Evolutionary conservation across 2,113 vertebrate species (phyloP), one percentile per base, ranked within the genome.

Genomic region (Fukomys damarensis): DNA sequence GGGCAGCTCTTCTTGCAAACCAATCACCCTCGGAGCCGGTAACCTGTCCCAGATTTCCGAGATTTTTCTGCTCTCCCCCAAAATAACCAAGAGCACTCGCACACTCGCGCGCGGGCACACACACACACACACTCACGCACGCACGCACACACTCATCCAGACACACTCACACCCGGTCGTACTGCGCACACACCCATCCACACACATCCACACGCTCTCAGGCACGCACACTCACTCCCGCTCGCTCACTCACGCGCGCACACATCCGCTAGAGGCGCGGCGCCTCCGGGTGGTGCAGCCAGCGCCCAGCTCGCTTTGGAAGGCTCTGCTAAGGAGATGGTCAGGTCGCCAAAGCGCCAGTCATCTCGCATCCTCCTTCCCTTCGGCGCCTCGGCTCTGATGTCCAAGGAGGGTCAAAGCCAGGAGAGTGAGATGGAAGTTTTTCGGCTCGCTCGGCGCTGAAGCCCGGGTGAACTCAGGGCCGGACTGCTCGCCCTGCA

Each of bases 401-500:
- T 86, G 54, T 96, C 77, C 88, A 89, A 85, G 81, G 65, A 93
- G 63, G 90, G 93, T 96, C 77, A 82, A 82, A 90, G 86, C 91
- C 86, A 66, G 89, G 70, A 85, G 84, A 28, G 26, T 22, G 95
- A 79, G 66, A 61, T 90, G 81, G 80, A 96, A 96, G 96, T 97
- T 95, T 70, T 90, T 70, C 58, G 32, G 90, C 56, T 17, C 56
- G 56, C 96, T 41, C 65, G 76, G 58, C 2, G 95, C 96, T 76
- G 56, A 54, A 85, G 96, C 97, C 96, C 92, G 3, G 22, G 52
- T 38, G 81, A 91, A 82, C 61, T 70, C 7, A 32, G 70, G 86
- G 96, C 92, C 61, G 94, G 97, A 96, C 97, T 97, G 95, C 96
- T 94, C 74, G 88, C 92, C 98, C 98, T 97, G 99, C 99, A 98